Percentiles rank a stretch among this genome's conserved stretches.
Evolutionary conservation across 2,888 invertebrate genomes (phyloP).

Genomic region (Archaeoteleia sp.): DNA sequence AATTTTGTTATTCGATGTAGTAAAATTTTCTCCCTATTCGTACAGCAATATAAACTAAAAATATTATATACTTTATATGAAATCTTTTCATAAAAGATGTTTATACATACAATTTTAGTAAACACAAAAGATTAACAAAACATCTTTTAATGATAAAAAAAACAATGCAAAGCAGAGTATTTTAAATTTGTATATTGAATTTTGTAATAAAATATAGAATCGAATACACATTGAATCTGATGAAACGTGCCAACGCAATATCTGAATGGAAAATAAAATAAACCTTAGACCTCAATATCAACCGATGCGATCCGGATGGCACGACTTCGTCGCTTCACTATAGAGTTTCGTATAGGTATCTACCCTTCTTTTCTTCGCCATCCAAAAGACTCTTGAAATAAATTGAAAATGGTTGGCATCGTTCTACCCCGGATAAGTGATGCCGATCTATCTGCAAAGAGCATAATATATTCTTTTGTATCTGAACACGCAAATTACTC

Average conservation of each 20-base stretch:
- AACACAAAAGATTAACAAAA: too few relatives aligned
- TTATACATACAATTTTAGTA: too few relatives aligned
- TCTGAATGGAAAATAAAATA: constrained; percentile 63
- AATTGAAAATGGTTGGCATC: constrained; percentile 72
- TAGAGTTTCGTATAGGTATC: constrained; percentile 62
- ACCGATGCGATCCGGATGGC: constrained; percentile 48
- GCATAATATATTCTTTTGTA: constrained; percentile 55
- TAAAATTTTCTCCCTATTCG: too few relatives aligned
- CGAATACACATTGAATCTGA: constrained; percentile 20
- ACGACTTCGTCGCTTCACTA: constrained; percentile 45
- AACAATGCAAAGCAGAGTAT: background rate
- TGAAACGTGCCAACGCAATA: constrained; percentile 40
- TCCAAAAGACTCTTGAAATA: constrained; percentile 71
- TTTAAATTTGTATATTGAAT: constrained; percentile 1
- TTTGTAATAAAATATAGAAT: constrained; percentile 7
- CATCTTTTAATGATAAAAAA: too few relatives aligned
- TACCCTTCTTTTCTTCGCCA: constrained; percentile 64
- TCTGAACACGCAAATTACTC: constrained; percentile 36
- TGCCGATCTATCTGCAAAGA: constrained; percentile 58
- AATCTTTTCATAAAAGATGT: too few relatives aligned
- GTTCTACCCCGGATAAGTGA: constrained; percentile 66
- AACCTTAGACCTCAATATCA: constrained; percentile 65
- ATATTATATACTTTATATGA: too few relatives aligned
- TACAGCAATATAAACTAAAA: too few relatives aligned
- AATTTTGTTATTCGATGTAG: too few relatives aligned